These are phyloP conservation scores for Syngnathoides biaculeatus DNA, from an alignment of 2,113 vertebrate genomes.

Conservation along the genomic window DNA sequence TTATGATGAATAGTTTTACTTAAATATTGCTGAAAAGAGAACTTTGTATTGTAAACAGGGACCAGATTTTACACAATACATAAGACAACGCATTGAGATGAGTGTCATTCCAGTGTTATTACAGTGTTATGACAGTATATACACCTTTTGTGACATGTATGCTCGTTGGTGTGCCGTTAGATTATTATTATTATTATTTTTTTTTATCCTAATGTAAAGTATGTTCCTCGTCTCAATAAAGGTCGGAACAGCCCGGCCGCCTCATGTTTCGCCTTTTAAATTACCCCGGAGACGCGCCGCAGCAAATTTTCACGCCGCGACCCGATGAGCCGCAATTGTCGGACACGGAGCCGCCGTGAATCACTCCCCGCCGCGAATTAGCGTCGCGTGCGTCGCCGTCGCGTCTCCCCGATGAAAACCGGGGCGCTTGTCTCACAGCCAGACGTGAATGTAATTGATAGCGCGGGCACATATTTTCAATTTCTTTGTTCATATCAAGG, in stretches of 20 bases:
- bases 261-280: background rate
- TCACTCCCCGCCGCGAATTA: constrained; percentile 45
- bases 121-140: no score
- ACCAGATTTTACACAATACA: no score
- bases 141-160: no score
- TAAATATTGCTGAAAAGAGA: no score
- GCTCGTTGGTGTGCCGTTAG: no score
- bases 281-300: background rate
- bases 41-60: no score
- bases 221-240: no score
- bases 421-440: constrained; percentile 13
- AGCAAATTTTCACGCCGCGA: constrained; percentile 8
- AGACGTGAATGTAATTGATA: constrained; percentile 61
- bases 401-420: constrained; percentile 34
- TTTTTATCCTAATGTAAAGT: no score
- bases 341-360: constrained; percentile 19
- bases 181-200: no score
- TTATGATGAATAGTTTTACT: background rate
- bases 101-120: no score
- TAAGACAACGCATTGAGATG: no score
- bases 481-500: background rate
- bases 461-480: constrained; percentile 35
- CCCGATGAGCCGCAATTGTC: constrained; percentile 28
- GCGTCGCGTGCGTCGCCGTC: constrained; percentile 40
- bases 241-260: no score